These are phyloP conservation scores for Muscina levida DNA, from an alignment of 2,888 invertebrate species.

Conservation along the genomic window DNA sequence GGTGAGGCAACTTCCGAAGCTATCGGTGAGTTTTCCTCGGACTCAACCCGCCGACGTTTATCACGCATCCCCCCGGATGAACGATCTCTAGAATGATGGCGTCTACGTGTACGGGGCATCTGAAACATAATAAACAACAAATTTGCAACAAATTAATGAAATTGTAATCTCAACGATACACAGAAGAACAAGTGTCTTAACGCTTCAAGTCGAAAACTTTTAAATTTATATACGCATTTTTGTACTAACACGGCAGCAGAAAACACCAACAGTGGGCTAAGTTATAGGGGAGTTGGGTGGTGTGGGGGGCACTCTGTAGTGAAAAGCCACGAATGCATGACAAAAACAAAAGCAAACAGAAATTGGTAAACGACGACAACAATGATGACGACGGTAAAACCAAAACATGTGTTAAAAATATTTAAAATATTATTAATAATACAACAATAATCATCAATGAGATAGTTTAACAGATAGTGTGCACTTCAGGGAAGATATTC, in stretches of 20 bases:
- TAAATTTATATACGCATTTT: no score
- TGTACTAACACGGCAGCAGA: no score
- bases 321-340: conserved; percentile 36
- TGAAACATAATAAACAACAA: conserved; percentile 77
- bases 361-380: not conserved
- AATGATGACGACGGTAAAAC: no score
- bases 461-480: no score
- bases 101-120: conserved; percentile 92
- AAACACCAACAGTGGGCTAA: not conserved
- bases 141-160: not conserved
- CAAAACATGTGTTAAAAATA: conserved; percentile 29
- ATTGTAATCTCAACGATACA: no score
- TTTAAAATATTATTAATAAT: conserved; percentile 15
- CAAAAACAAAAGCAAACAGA: conserved; percentile 20
- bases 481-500: no score
- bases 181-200: no score
- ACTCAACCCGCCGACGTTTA: conserved; percentile 87
- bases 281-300: not conserved
- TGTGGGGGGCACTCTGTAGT: not conserved
- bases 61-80: conserved; percentile 79
- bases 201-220: no score
- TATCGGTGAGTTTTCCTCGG: conserved; percentile 80
- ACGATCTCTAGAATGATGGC: conserved; percentile 87
- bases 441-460: not conserved
- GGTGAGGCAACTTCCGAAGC: conserved; percentile 76